Percentiles rank a stretch among this genome's conserved stretches.
phyloP scores from a whole-genome alignment of 1,140 invertebrate species.

The Drosophila insularis region DNA sequence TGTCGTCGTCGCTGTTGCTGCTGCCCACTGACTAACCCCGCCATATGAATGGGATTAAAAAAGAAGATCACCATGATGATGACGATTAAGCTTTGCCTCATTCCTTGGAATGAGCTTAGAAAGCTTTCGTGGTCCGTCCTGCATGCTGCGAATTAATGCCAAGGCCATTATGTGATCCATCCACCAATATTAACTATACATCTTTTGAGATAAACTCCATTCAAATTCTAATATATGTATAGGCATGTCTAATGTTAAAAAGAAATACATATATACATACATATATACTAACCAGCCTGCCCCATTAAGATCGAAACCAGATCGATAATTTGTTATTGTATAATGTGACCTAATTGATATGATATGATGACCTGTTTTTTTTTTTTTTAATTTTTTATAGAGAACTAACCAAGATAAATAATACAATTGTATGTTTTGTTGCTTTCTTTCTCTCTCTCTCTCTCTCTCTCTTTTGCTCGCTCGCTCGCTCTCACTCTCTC shows the following conservation, averaged over 20 bases:
- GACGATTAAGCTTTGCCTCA: neutral
- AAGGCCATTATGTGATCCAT: neutral
- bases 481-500: slow-evolving; percentile 20
- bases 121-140: slow-evolving; percentile 7
- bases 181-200: neutral
- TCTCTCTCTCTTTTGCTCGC: slow-evolving; percentile 43
- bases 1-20: neutral
- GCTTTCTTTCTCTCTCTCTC: slow-evolving; percentile 57
- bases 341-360: slow-evolving; percentile 1
- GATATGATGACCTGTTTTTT: slow-evolving; percentile 28
- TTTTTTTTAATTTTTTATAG: too few relatives aligned
- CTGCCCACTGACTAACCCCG: slow-evolving; percentile 27
- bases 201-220: neutral
- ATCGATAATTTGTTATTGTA: slow-evolving; percentile 2
- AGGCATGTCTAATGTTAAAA: neutral
- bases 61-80: neutral
- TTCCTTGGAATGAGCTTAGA: slow-evolving; percentile 33
- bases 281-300: neutral
- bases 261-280: neutral
- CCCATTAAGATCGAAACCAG: neutral
- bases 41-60: too few relatives aligned
- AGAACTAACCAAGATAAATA: slow-evolving; percentile 60
- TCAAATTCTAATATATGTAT: neutral
- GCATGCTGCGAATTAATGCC: slow-evolving; percentile 1
- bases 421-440: slow-evolving; percentile 75